Base-by-base conservation (phyloP, 2,888 invertebrate species). In the Diaprepes abbreviatus region DNA sequence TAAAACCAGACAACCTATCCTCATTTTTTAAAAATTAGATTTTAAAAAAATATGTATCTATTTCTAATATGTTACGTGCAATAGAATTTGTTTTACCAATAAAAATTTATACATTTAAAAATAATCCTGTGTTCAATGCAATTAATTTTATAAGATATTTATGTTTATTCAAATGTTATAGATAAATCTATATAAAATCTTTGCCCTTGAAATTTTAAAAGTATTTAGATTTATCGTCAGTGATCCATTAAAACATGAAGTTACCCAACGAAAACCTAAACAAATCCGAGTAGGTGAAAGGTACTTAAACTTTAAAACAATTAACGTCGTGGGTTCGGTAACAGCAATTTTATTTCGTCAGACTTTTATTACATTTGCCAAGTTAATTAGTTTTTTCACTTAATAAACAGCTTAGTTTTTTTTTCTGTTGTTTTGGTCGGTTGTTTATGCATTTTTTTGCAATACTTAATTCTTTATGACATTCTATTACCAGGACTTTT, bases 281-380 rank as follows among this genome's bases (percentile, higher is more conserved):
- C 28, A 45, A 60, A 60, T 60, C 48, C 6, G 35, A 45, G 35
- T 48, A 60, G 48, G 60, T 60, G 60, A 60, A 60, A 17, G 48
- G 48, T 48, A 48, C 33, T 48, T 48, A 48, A 60, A 45, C 35
- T 60, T 59, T 16, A 31, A 45, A 45, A 60, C 60, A 60, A 60
- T 60, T 48, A 60, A 48, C 60, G 48, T n/a, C n/a, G n/a, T 60
- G n/a, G 60, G 19, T 33, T 21, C 45, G 19, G 35, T 60, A 45
- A 45, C 21, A 45, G 35, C 36, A 7, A 19, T 21, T 55, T 55
- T 48, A 35, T 48, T 45, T 48, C 43, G 33, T 9, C 60, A 45
- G 31, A 48, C 28, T 24, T 7, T 28, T 28, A 28, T 50, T 50
- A 9, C 48, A 5, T 28, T 28, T 4, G 4, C 14, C 14, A 24